Conservation (phyloP, 2,113 vertebrate species). For the Megaceryle torquata region DNA sequence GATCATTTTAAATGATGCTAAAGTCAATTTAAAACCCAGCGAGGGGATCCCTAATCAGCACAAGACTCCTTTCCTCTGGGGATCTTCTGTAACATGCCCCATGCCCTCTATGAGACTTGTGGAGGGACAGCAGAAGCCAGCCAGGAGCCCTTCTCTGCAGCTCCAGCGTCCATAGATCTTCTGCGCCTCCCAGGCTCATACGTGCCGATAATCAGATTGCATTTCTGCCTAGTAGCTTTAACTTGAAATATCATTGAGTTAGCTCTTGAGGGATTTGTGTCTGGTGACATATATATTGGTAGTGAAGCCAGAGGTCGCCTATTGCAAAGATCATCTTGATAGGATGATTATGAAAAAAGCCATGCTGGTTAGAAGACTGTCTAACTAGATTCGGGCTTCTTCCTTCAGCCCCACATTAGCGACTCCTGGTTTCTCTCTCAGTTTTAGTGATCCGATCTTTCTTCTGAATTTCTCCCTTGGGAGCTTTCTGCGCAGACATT, state of each 20-base stretch:
- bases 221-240: slow-evolving; percentile 23
- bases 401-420: slow-evolving; percentile 35
- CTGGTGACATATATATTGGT: slow-evolving; percentile 59
- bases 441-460: slow-evolving; percentile 61
- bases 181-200: neutral
- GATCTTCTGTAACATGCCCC: neutral
- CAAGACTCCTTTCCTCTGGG: neutral
- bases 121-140: neutral
- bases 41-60: neutral
- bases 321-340: slow-evolving; percentile 48
- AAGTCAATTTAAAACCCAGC: neutral
- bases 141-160: neutral
- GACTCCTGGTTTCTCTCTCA: slow-evolving; percentile 14
- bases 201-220: neutral
- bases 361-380: slow-evolving; percentile 34
- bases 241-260: slow-evolving; percentile 51
- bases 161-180: neutral
- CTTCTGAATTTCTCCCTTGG: slow-evolving; percentile 45
- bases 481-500: slow-evolving; percentile 36
- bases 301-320: slow-evolving; percentile 31
- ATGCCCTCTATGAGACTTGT: neutral
- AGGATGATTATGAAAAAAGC: slow-evolving; percentile 41
- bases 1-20: neutral
- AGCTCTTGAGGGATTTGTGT: slow-evolving; percentile 61
- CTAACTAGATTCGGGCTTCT: slow-evolving; percentile 48